Evolutionary conservation across 2,113 vertebrate species (phyloP).

Genomic region (Miniopterus natalensis): DNA sequence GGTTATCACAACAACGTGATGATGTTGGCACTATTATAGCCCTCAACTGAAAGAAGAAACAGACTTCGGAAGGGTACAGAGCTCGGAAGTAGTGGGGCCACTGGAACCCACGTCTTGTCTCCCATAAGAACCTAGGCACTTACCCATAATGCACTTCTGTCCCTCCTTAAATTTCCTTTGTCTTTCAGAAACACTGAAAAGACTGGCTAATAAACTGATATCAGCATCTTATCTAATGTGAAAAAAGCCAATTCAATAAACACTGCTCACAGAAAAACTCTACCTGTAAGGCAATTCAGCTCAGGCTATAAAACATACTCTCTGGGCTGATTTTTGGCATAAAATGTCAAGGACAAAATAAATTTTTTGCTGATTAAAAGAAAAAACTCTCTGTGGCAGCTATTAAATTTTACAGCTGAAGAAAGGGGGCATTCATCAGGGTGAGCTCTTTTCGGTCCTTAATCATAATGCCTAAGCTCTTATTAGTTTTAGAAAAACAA

Average conservation of each 20-base stretch:
- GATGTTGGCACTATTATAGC: background rate
- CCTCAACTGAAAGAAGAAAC: background rate
- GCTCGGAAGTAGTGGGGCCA: background rate
- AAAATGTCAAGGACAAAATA: slow-evolving; percentile 84
- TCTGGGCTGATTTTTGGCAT: slow-evolving; percentile 78
- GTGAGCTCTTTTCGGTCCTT: slow-evolving; percentile 52
- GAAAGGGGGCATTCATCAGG: slow-evolving; percentile 78
- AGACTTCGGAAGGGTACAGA: background rate
- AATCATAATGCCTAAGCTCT: slow-evolving; percentile 75
- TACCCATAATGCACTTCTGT: background rate
- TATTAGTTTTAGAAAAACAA: slow-evolving; percentile 81
- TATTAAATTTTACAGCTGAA: slow-evolving; percentile 80
- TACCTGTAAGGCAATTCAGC: slow-evolving; percentile 60
- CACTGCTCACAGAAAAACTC: slow-evolving; percentile 44
- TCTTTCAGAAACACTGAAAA: slow-evolving; percentile 38
- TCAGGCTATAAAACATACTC: slow-evolving; percentile 76
- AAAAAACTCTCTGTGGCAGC: slow-evolving; percentile 75
- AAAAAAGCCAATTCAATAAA: slow-evolving; percentile 45
- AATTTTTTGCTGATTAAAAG: slow-evolving; percentile 84
- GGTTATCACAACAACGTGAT: background rate
- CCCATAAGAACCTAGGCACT: background rate
- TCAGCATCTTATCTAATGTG: slow-evolving; percentile 49
- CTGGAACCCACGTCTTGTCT: background rate
- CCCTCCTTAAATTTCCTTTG: background rate
- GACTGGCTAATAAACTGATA: slow-evolving; percentile 38